Evolutionary conservation across 2,113 vertebrate species (phyloP), one percentile per base, ranked within the genome.

Genomic region (Lophius piscatorius): DNA sequence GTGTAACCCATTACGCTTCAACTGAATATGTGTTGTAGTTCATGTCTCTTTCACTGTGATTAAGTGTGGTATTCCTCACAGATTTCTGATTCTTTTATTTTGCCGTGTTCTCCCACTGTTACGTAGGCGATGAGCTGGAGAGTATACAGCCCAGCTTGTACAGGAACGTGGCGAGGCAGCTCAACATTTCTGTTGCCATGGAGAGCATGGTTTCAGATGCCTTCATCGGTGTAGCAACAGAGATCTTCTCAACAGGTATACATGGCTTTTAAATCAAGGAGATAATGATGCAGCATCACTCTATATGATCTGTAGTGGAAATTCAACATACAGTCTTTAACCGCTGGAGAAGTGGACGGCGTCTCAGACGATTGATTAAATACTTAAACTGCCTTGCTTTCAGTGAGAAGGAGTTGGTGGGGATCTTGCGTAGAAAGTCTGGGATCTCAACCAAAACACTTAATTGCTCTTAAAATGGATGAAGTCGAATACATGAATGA

Each of bases 91-190:
- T 14, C 3, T 14, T 66, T 18, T 17, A 16, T 52, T 21, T 33
- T 4, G 41, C 16, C 50, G 4, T 52, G 35, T 33, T 45, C 63
- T 81, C 36, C 28, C 48, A 56, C 75, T 59, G 71, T 88, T 83
- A 47, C 69, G 50, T 73, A 99, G 97, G 95, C 22, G 95, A 98
- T 2, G 96, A 99, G 88, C 89, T 99, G 90, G 97, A 99, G 79
- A 92, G 92, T 76, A 93, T 99, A 42, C 90, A 93, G 36, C 97
- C 97, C 44, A 90, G 91, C 0, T 76, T 99, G 5, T 99, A 98
- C 86, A 91, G 93, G 13, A 96, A 98, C 0, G 90, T 98, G 6
- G 94, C 95, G 0, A 93, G 93, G 17, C 96, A 99, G 54, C 87
- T 99, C 77, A 95, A 93, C 88, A 92, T 99, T 78, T 92, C 94